Conservation (phyloP, 2,113 vertebrate species). For the Synchiropus splendidus region DNA sequence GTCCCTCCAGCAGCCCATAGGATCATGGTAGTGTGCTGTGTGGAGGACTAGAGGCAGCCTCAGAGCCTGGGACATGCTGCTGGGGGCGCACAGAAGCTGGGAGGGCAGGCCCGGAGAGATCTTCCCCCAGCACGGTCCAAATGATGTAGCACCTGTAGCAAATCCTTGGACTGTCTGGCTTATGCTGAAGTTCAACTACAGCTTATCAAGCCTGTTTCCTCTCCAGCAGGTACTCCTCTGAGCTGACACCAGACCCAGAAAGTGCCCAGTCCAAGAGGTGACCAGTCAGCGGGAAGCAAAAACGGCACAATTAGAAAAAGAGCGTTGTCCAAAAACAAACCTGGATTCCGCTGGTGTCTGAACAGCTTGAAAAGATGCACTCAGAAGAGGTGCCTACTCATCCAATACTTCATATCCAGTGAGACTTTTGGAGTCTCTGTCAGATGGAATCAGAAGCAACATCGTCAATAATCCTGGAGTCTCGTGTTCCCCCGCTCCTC, state of each 20-base stretch:
- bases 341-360: constrained; percentile 2
- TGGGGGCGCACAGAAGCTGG: constrained; percentile 69
- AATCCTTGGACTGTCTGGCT: constrained; percentile 8
- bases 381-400: constrained; percentile 18
- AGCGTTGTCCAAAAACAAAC: constrained; percentile 14
- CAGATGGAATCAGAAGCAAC: constrained; percentile 13
- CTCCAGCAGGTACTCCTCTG: constrained; percentile 10
- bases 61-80: constrained; percentile 91
- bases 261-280: constrained; percentile 6
- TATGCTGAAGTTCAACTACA: not conserved
- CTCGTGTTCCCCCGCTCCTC: constrained; percentile 31
- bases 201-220: constrained; percentile 3
- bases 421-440: constrained; percentile 33
- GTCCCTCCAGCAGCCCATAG: constrained; percentile 87
- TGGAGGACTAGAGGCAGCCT: constrained; percentile 77
- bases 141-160: constrained; percentile 16
- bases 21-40: constrained; percentile 94
- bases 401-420: not conserved
- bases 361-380: constrained; percentile 4
- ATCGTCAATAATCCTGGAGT: constrained; percentile 34
- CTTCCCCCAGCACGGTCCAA: constrained; percentile 18
- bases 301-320: not conserved
- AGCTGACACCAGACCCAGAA: constrained; percentile 10
- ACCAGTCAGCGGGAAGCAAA: constrained; percentile 11
- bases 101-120: constrained; percentile 52